Percentiles rank a stretch among this genome's conserved stretches.
Conservation (phyloP, 2,797 vertebrate genomes). For the Cossypha dichroa region DNA sequence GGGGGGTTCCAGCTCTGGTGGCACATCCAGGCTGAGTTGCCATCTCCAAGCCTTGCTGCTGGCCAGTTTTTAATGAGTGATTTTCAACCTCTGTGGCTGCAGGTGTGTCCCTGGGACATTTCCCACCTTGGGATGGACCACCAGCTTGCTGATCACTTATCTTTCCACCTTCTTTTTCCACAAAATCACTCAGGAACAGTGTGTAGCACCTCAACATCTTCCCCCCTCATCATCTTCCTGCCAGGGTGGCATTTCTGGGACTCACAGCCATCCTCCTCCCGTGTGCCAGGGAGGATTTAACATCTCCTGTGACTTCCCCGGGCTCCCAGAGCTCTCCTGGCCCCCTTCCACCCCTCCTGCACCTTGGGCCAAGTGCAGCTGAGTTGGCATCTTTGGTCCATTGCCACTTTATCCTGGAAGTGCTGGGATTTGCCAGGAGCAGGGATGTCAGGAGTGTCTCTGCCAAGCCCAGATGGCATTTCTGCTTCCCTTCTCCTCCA, state of each 20-base stretch:
- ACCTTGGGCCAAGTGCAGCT: not conserved
- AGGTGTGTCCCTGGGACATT: not conserved
- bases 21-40: not conserved
- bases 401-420: slow-evolving; percentile 50
- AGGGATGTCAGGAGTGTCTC: not conserved
- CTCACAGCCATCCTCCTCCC: accelerated
- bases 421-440: slow-evolving; percentile 33
- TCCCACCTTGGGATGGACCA: not conserved
- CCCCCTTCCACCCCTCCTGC: not conserved
- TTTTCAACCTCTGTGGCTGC: not conserved
- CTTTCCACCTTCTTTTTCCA: not conserved
- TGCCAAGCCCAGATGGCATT: slow-evolving; percentile 53
- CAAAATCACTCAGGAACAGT: accelerated
- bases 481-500: slow-evolving; percentile 3
- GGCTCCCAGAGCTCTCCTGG: not conserved
- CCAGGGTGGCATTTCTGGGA: accelerated
- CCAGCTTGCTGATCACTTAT: not conserved
- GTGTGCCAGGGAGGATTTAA: not conserved
- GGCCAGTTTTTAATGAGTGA: not conserved
- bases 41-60: not conserved
- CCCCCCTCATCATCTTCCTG: not conserved
- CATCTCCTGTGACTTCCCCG: not conserved
- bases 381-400: not conserved
- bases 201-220: not conserved
- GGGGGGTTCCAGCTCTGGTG: not conserved